Evolutionary conservation across 2,797 vertebrate genomes (phyloP).

Genomic region (Alcedo atthis): DNA sequence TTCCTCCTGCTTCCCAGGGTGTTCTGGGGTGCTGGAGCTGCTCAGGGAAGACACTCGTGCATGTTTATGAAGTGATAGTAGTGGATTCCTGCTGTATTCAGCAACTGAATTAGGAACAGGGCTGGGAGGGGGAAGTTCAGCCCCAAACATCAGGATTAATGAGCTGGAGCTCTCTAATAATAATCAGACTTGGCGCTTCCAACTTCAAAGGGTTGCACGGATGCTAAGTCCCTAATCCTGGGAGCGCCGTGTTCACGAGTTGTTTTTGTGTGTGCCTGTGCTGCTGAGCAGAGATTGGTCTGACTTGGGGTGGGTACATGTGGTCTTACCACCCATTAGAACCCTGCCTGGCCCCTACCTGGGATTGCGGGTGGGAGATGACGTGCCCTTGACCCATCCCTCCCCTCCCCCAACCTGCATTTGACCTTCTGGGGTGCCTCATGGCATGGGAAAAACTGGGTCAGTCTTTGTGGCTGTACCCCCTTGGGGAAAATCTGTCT

Average conservation of each 20-base stretch:
- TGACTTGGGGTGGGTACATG: not conserved
- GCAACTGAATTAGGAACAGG: not conserved
- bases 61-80: not conserved
- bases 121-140: not conserved
- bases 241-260: slow-evolving; percentile 51
- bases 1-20: not conserved
- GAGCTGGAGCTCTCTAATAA: slow-evolving; percentile 58
- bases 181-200: slow-evolving; percentile 56
- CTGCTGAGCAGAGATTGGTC: fast-evolving
- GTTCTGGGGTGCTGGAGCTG: fast-evolving
- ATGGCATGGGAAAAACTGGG: not conserved
- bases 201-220: slow-evolving; percentile 54
- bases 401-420: fast-evolving
- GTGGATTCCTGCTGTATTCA: not conserved
- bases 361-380: not conserved
- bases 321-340: not conserved
- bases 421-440: not conserved
- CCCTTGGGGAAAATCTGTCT: not conserved
- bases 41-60: not conserved
- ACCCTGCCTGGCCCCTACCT: not conserved
- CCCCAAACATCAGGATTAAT: slow-evolving; percentile 59
- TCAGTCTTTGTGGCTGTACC: fast-evolving
- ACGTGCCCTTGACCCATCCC: not conserved
- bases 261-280: slow-evolving; percentile 55
- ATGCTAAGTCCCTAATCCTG: slow-evolving; percentile 38